These are phyloP conservation scores for Xylocopa sonorina DNA, from an alignment of 1,140 invertebrate species.

Conservation along the genomic window DNA sequence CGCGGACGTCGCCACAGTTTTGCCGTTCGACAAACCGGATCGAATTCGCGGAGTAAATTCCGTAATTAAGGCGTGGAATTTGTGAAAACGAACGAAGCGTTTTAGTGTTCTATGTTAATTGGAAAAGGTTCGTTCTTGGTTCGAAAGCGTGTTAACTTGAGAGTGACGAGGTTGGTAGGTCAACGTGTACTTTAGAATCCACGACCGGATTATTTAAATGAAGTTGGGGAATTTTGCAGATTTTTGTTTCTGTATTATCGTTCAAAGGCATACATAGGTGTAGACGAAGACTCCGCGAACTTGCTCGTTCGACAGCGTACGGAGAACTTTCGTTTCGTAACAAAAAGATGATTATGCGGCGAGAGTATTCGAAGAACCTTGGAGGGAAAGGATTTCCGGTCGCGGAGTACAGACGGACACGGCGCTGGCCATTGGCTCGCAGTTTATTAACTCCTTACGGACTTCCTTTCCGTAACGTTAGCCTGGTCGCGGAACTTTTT, in stretches of 20 bases:
- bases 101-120: too few relatives aligned
- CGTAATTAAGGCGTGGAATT: neutral
- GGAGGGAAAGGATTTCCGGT: too few relatives aligned
- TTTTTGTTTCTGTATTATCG: neutral
- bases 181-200: neutral
- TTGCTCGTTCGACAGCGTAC: too few relatives aligned
- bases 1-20: too few relatives aligned
- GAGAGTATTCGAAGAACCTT: neutral
- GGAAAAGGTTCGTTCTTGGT: too few relatives aligned
- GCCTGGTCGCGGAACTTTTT: slow-evolving; percentile 13
- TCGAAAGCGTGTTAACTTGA: too few relatives aligned
- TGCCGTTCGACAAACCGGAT: neutral
- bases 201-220: slow-evolving; percentile 15
- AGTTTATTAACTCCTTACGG: slow-evolving; percentile 28
- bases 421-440: neutral
- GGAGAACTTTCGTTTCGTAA: neutral
- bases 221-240: neutral
- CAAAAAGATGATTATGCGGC: neutral
- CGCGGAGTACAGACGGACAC: neutral
- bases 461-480: neutral
- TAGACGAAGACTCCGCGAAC: neutral
- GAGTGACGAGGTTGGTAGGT: neutral
- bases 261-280: neutral
- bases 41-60: neutral
- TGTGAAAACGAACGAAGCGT: neutral